These are phyloP conservation scores for Nomada ferruginata DNA, from an alignment of 2,888 invertebrate species.

Conservation along the genomic window DNA sequence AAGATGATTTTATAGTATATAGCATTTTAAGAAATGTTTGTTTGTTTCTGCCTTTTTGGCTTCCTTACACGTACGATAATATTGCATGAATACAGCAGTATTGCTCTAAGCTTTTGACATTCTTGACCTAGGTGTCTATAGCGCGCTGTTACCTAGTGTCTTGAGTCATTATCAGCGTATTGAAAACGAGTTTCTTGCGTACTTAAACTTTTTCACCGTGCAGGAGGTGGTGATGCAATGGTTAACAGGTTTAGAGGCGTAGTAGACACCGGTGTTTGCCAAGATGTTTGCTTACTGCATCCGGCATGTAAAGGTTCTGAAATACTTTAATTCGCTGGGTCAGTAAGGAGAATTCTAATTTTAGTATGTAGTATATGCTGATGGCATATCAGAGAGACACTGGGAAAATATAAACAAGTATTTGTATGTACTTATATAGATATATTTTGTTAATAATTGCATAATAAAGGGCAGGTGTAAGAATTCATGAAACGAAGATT, in stretches of 20 bases:
- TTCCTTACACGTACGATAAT: neutral
- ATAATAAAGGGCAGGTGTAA: no score
- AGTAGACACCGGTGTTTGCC: constrained; percentile 1
- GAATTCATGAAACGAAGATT: no score
- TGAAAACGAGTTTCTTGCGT: constrained; percentile 26
- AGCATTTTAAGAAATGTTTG: no score
- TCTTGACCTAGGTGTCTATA: neutral
- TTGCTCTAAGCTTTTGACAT: neutral
- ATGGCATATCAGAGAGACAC: no score
- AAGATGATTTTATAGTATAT: no score
- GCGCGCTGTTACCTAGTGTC: neutral
- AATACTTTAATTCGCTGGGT: neutral
- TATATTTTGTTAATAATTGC: no score
- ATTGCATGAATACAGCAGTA: neutral
- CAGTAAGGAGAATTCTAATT: neutral
- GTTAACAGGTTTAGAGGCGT: constrained; percentile 24
- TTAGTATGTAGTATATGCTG: neutral
- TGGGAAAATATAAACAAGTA: no score
- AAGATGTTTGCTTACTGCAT: constrained; percentile 5
- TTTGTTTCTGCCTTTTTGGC: no score
- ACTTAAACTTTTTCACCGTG: neutral
- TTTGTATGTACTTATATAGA: no score
- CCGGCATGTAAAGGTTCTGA: neutral
- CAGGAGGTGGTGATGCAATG: constrained; percentile 21
- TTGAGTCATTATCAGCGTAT: constrained; percentile 10